These are phyloP conservation scores for Aphrophora alni DNA, from an alignment of 2,888 invertebrate genomes.

Conservation along the genomic window DNA sequence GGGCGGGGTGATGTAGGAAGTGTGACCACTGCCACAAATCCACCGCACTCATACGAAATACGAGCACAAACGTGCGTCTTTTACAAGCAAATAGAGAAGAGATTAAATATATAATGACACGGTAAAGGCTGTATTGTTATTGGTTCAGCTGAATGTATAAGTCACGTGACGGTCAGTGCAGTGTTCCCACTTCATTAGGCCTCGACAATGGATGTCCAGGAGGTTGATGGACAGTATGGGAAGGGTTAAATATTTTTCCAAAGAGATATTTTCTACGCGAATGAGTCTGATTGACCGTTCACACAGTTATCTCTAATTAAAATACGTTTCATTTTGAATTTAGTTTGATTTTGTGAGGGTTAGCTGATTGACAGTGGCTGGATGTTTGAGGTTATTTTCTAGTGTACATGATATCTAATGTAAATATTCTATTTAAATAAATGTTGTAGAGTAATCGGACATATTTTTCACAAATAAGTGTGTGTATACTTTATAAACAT, in stretches of 20 bases:
- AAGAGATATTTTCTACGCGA: not conserved
- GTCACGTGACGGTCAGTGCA: not conserved
- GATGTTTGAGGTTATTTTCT: too few relatives aligned
- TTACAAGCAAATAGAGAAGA: not conserved
- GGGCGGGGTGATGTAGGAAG: not conserved
- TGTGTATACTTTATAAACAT: too few relatives aligned
- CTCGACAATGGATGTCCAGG: not conserved
- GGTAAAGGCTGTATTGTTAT: not conserved
- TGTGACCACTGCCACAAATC: not conserved
- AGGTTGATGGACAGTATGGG: not conserved
- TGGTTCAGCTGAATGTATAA: not conserved
- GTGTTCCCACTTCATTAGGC: not conserved
- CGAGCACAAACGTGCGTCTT: not conserved
- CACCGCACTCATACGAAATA: not conserved
- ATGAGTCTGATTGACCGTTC: not conserved
- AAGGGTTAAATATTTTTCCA: not conserved
- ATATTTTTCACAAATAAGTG: too few relatives aligned
- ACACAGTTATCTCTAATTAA: not conserved
- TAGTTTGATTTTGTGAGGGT: not conserved
- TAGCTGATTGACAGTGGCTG: too few relatives aligned
- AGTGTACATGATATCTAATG: too few relatives aligned
- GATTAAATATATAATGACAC: constrained; percentile 6
- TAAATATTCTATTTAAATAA: too few relatives aligned
- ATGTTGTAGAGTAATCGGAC: too few relatives aligned
- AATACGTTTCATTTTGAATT: not conserved